A percentile compares a stretch with the other conserved stretches of the same genome.
These are phyloP conservation scores for Drosophila leontia DNA, from an alignment of 1,140 invertebrate genomes.

Conservation along the genomic window DNA sequence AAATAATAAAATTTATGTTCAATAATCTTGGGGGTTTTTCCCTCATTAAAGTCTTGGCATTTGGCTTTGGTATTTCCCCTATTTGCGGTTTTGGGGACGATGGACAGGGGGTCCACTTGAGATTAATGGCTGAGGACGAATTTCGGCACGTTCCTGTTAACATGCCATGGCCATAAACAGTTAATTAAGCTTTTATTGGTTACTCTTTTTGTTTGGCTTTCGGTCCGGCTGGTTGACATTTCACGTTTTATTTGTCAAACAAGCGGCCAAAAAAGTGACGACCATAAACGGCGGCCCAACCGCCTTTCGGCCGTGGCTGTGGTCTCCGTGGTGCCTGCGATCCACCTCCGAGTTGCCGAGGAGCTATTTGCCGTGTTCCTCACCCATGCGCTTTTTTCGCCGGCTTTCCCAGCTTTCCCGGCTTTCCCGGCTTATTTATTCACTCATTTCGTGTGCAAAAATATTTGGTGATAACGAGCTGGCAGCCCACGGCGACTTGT, in stretches of 20 bases:
- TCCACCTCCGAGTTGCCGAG: constrained; percentile 16
- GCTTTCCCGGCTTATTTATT: constrained; percentile 68
- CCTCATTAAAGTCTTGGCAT: constrained; percentile 4
- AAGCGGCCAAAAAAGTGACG: constrained; percentile 72
- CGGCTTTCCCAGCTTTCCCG: constrained; percentile 30
- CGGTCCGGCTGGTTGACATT: constrained; percentile 48
- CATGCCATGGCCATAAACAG: constrained; percentile 81
- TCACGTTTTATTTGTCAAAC: constrained; percentile 82
- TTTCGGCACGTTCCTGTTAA: constrained; percentile 61
- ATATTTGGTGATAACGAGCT: constrained; percentile 83
- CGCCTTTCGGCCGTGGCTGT: constrained; percentile 7
- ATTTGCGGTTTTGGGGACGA: constrained; percentile 6
- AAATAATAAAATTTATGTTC: too few relatives aligned
- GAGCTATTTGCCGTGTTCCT: constrained; percentile 46
- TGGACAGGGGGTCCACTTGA: constrained; percentile 41
- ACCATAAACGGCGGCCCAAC: constrained; percentile 70
- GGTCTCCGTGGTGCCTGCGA: constrained; percentile 5
- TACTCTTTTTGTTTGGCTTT: constrained; percentile 70
- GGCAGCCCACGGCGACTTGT: constrained; percentile 70
- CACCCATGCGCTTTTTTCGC: constrained; percentile 16
- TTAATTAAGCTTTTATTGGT: constrained; percentile 84
- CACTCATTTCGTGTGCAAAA: constrained; percentile 80
- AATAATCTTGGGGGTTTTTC: constrained; percentile 1
- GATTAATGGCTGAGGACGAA: constrained; percentile 62
- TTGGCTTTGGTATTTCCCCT: background rate